Percentiles rank a stretch among this genome's conserved stretches.
These are phyloP conservation scores for Zosterops hypoxanthus DNA, from an alignment of 2,113 vertebrate species.

Conservation along the genomic window DNA sequence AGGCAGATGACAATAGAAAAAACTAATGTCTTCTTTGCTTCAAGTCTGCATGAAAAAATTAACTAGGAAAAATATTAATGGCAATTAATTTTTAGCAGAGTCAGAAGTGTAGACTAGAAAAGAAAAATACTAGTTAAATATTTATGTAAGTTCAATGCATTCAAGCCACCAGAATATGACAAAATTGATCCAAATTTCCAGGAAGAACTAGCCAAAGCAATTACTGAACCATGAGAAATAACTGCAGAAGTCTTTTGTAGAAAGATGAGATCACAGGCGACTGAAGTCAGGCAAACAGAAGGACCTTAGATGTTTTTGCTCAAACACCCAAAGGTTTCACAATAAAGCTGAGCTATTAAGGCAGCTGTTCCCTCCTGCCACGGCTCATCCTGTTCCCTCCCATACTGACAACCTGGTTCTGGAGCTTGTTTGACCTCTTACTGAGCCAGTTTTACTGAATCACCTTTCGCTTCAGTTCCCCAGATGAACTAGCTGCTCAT, in stretches of 20 bases:
- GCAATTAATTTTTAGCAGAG: background rate
- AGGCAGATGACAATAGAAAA: background rate
- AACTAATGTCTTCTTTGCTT: background rate
- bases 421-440: background rate
- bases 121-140: constrained; percentile 22
- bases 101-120: background rate
- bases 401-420: background rate
- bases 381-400: background rate
- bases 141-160: background rate
- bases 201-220: background rate
- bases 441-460: background rate
- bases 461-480: background rate
- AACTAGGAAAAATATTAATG: background rate
- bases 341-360: background rate
- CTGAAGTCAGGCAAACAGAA: background rate
- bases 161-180: background rate
- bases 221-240: background rate
- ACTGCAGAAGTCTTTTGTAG: background rate
- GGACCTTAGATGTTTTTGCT: background rate
- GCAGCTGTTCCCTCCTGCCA: background rate
- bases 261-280: background rate
- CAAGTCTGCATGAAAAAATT: background rate
- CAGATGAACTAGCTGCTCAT: background rate
- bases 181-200: background rate
- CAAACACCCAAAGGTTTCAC: constrained; percentile 2